Conservation (phyloP, 2,797 vertebrate genomes). For the Mastacembelus armatus region DNA sequence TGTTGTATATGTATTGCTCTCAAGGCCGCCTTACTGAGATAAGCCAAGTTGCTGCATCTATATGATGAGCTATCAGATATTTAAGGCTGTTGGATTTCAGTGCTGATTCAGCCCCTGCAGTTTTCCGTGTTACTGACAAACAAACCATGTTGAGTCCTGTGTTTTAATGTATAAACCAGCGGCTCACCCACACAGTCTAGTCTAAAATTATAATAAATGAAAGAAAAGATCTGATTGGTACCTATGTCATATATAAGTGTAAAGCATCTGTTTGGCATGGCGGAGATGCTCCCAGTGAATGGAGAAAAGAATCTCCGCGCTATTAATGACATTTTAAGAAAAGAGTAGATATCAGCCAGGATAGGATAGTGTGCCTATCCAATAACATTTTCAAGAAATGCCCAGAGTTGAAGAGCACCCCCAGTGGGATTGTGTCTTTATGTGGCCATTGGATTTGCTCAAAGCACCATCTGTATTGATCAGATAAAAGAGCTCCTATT, state of each 20-base stretch:
- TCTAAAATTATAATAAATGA: constrained; percentile 28
- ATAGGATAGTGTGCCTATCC: constrained; percentile 8
- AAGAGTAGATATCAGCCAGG: constrained; percentile 22
- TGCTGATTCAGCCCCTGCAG: constrained; percentile 27
- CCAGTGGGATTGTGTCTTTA: constrained; percentile 25
- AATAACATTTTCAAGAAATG: constrained; percentile 37
- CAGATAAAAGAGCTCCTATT: constrained; percentile 51
- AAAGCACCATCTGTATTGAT: constrained; percentile 65
- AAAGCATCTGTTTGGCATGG: constrained; percentile 27
- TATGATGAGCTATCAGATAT: constrained; percentile 54
- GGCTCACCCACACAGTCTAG: not conserved
- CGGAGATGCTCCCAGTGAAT: constrained; percentile 6
- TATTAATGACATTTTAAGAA: constrained; percentile 15
- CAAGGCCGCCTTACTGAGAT: constrained; percentile 34
- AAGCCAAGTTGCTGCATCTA: constrained; percentile 56
- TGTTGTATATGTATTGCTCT: constrained; percentile 57
- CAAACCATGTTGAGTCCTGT: constrained; percentile 32
- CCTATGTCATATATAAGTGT: too few species aligned
- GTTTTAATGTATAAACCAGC: constrained; percentile 19
- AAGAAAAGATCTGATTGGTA: too few species aligned
- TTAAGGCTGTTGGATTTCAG: constrained; percentile 53
- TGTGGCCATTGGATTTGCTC: constrained; percentile 47
- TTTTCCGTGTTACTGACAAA: constrained; percentile 25
- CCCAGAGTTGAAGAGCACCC: constrained; percentile 21
- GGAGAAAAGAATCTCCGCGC: constrained; percentile 10